Evolutionary conservation across 1,140 invertebrate species (phyloP), one percentile per base, ranked within the genome.

Genomic region (Hyposmocoma kahamanoa): DNA sequence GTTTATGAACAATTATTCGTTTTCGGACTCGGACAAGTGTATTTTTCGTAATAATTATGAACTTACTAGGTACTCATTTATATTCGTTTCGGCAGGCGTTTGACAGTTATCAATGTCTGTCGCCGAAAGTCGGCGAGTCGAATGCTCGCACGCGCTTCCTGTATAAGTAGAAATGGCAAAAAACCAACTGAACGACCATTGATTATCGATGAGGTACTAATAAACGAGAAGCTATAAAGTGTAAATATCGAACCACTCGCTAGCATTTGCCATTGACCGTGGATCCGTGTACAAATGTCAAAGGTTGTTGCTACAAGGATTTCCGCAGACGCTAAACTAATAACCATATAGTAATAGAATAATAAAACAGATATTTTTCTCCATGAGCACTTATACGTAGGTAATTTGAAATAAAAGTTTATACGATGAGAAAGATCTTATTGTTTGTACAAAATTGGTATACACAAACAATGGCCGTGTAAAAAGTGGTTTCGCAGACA

Each of bases 61-160:
- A n/a, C n/a, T n/a, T n/a, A n/a, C n/a, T n/a, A n/a, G n/a, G n/a
- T n/a, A n/a, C n/a, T n/a, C n/a, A n/a, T n/a, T n/a, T n/a, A n/a
- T n/a, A n/a, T n/a, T n/a, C n/a, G n/a, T n/a, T n/a, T n/a, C n/a
- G n/a, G n/a, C n/a, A n/a, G n/a, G n/a, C n/a, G n/a, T n/a, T n/a
- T n/a, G n/a, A n/a, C n/a, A n/a, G n/a, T n/a, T n/a, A n/a, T n/a
- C n/a, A n/a, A n/a, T n/a, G n/a, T n/a, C n/a, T n/a, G n/a, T 6
- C 24, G 24, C 24, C 24, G 24, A 6, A 28, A 28, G 6, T 28
- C 24, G 24, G 24, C 24, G 6, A 28, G 61, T 63, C 62, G 52
- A 77, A 83, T 83, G 65, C 73, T 63, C 55, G 59, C 76, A 79
- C 76, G 76, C 66, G 72, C 77, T 74, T 81, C 77, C 77, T 79